phyloP scores from a whole-genome alignment of 2,797 vertebrate species.

The Lagocephalus sceleratus region DNA sequence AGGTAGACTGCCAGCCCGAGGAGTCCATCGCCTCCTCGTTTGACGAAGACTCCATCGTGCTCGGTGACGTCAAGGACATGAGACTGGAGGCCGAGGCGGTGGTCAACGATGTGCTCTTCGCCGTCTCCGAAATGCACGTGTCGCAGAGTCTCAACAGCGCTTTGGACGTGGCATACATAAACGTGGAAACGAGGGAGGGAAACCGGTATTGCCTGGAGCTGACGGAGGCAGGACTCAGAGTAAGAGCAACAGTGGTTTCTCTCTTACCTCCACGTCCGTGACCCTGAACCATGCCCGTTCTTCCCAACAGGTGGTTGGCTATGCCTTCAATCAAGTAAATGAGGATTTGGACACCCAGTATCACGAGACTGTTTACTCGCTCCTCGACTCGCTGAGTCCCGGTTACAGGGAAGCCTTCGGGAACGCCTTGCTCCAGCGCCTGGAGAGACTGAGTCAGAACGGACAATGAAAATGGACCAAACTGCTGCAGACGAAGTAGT shows the following conservation, averaged over 20 bases:
- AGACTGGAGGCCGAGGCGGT: conserved; percentile 92
- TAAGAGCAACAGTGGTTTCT: conserved; percentile 56
- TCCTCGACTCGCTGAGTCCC: conserved; percentile 93
- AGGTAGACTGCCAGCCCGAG: conserved; percentile 86
- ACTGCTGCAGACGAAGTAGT: conserved; percentile 10
- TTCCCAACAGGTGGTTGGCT: conserved; percentile 86
- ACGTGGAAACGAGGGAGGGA: conserved; percentile 91
- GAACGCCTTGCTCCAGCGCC: conserved; percentile 90
- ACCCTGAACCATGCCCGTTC: background rate
- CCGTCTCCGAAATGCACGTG: conserved; percentile 90
- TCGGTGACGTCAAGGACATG: conserved; percentile 91
- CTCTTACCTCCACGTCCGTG: background rate
- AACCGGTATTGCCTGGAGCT: conserved; percentile 93
- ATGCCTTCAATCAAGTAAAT: conserved; percentile 89
- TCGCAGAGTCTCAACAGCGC: conserved; percentile 85
- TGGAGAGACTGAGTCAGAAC: conserved; percentile 89
- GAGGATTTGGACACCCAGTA: conserved; percentile 84
- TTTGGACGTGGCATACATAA: conserved; percentile 89
- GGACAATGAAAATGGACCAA: conserved; percentile 71
- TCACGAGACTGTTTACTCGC: conserved; percentile 95
- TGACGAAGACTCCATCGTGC: conserved; percentile 80
- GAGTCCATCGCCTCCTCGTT: conserved; percentile 73
- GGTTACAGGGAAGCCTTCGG: conserved; percentile 97
- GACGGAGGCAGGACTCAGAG: conserved; percentile 91
- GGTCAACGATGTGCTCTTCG: conserved; percentile 92